Percentiles rank a stretch among this genome's conserved stretches.
These are phyloP conservation scores for Tenebrio molitor DNA, from an alignment of 1,140 invertebrate genomes.

Conservation along the genomic window DNA sequence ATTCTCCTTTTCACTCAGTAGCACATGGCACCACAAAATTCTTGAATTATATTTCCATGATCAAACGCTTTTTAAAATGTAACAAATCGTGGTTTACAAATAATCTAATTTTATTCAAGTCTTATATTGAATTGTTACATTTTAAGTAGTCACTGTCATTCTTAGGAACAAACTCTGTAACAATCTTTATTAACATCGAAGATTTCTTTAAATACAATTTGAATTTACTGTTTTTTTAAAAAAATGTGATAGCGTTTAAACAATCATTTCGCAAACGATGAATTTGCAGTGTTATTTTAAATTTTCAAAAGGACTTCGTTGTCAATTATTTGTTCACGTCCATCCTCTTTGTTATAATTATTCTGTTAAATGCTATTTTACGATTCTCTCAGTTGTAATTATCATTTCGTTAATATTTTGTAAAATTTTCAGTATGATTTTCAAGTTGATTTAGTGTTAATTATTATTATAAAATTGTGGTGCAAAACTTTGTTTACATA, in stretches of 20 bases:
- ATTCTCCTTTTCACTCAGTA: not conserved
- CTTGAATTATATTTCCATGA: slow-evolving; percentile 8
- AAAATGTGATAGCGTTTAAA: slow-evolving; percentile 45
- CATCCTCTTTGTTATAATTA: slow-evolving; percentile 5
- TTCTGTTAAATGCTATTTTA: not conserved
- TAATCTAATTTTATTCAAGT: no score
- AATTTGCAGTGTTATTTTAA: slow-evolving; percentile 19
- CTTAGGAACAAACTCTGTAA: no score
- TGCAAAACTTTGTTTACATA: slow-evolving; percentile 36
- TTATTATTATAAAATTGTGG: slow-evolving; percentile 23
- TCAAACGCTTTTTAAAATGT: no score
- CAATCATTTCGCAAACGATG: slow-evolving; percentile 38
- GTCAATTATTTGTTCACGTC: slow-evolving; percentile 7
- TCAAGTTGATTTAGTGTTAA: not conserved
- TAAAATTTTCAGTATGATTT: not conserved
- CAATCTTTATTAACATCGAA: no score
- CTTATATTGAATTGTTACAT: no score
- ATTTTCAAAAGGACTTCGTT: slow-evolving; percentile 2
- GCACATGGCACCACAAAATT: slow-evolving; percentile 25
- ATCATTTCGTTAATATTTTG: not conserved
- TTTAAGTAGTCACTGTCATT: no score
- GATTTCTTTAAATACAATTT: no score
- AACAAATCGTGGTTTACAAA: slow-evolving; percentile 1
- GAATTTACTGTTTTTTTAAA: no score
- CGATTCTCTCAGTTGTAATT: not conserved